phyloP scores from a whole-genome alignment of 2,888 invertebrate species.

The Brassicogethes aeneus region DNA sequence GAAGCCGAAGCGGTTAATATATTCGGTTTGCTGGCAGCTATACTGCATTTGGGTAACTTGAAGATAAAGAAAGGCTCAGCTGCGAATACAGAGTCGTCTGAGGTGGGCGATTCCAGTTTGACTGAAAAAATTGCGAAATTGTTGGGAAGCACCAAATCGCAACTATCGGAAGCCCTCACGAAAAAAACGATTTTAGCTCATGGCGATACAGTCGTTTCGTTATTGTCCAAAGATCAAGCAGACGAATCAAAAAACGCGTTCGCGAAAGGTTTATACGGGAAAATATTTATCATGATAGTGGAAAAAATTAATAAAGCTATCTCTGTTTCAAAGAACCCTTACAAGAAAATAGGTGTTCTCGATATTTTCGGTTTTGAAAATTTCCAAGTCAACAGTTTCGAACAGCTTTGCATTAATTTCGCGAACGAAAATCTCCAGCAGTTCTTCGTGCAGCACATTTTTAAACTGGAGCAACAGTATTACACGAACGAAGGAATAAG shows the following conservation, averaged over 20 bases:
- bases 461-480: slow-evolving; percentile 92
- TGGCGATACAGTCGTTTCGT: slow-evolving; percentile 59
- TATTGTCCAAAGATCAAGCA: slow-evolving; percentile 66
- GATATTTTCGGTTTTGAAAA: slow-evolving; percentile 98
- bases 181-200: slow-evolving; percentile 78
- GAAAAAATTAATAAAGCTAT: slow-evolving; percentile 84
- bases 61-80: slow-evolving; percentile 64
- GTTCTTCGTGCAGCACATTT: slow-evolving; percentile 91
- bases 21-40: slow-evolving; percentile 73
- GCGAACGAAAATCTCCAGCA: slow-evolving; percentile 96
- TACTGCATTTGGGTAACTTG: slow-evolving; percentile 88
- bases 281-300: slow-evolving; percentile 83
- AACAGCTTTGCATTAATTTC: slow-evolving; percentile 93
- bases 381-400: slow-evolving; percentile 85
- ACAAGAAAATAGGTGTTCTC: slow-evolving; percentile 74
- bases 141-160: slow-evolving; percentile 58
- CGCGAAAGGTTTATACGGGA: slow-evolving; percentile 87
- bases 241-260: slow-evolving; percentile 85
- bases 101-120: slow-evolving; percentile 63
- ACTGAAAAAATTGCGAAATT: slow-evolving; percentile 64
- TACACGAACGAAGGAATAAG: slow-evolving; percentile 83
- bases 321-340: slow-evolving; percentile 51
- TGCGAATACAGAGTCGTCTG: slow-evolving; percentile 81
- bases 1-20: slow-evolving; percentile 80
- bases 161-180: slow-evolving; percentile 73